Base-by-base conservation (phyloP, 2,113 vertebrate species). In the Myocastor coypus region DNA sequence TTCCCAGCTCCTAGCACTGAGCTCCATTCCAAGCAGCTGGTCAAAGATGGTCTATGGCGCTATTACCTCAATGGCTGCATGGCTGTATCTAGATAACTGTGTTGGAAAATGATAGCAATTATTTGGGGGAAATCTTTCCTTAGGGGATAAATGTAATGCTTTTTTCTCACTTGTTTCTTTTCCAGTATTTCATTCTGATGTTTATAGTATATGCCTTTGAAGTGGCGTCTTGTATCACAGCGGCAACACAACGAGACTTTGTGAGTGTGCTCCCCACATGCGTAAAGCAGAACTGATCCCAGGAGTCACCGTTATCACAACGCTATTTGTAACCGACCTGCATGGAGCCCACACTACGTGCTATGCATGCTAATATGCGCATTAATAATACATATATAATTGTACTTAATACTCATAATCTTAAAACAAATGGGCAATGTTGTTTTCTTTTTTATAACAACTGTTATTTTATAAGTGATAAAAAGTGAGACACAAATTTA, bases 141-240 rank as follows among this genome's bases (percentile, higher is more conserved):
- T 64, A 69, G 34, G n/a, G 24, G 20, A 46, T 50, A 89, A 68
- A 68, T 69, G 12, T 87, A 92, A 89, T 61, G 32, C 64, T 40
- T 63, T 61, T 57, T 86, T 92, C n/a, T 96, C 17, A 0, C 97
- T 46, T 96, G 88, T 68, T 64, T 97, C 71, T 77, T 85, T 93
- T 97, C 63, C 81, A 99, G 99, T 99, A 99, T 92, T 98, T 99
- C 88, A 97, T 99, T 96, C 95, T 99, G 97, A 99, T 99, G 99
- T 97, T 99, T 83, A 98, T 99, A 77, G 98, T 98, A 5, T 99
- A 98, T 3, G 98, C 97, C 26, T 99, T 99, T 97, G 98, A 99
- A 98, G 98, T 98, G 95, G 99, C 99, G 28, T 99, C 99, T 73
- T 98, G 98, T 80, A 99, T 99, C 96, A 98, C 98, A 0, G 99